Evolutionary conservation across 2,113 vertebrate genomes (phyloP).

Genomic region (Gallinago paraguaiae): DNA sequence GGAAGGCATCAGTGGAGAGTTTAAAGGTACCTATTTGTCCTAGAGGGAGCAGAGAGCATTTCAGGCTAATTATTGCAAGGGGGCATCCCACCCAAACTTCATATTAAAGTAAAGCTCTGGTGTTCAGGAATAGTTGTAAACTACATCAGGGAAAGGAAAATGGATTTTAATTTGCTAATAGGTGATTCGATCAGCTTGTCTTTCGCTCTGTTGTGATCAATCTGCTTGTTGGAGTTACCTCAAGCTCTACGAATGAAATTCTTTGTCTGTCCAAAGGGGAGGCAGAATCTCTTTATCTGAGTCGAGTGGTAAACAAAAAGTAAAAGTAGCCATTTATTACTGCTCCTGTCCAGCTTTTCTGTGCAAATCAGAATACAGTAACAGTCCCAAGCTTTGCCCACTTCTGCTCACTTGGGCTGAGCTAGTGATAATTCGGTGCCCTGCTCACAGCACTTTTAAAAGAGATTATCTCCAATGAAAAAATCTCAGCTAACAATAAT

Average conservation of each 20-base stretch:
- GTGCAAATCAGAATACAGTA: not conserved
- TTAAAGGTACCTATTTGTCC: not conserved
- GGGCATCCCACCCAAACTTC: not conserved
- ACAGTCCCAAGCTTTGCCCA: not conserved
- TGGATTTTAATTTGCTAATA: not conserved
- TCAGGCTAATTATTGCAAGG: not conserved
- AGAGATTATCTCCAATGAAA: not conserved
- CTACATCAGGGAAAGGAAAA: not conserved
- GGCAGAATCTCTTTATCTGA: not conserved
- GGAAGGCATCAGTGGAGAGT: not conserved
- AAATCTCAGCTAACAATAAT: not conserved
- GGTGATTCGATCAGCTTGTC: not conserved
- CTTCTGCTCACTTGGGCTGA: not conserved
- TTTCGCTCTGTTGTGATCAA: not conserved
- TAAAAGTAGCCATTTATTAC: not conserved
- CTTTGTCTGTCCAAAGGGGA: not conserved
- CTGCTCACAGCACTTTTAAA: not conserved
- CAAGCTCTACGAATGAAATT: not conserved
- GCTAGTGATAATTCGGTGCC: not conserved
- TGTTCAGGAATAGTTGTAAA: not conserved
- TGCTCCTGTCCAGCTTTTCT: not conserved
- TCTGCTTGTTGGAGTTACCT: not conserved
- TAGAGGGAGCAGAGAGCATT: fast-evolving
- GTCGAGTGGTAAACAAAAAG: fast-evolving
- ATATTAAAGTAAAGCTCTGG: not conserved